Percentiles rank a stretch among this genome's conserved stretches.
Conservation (phyloP, 2,113 vertebrate species). For the Urocynchramus pylzowi region DNA sequence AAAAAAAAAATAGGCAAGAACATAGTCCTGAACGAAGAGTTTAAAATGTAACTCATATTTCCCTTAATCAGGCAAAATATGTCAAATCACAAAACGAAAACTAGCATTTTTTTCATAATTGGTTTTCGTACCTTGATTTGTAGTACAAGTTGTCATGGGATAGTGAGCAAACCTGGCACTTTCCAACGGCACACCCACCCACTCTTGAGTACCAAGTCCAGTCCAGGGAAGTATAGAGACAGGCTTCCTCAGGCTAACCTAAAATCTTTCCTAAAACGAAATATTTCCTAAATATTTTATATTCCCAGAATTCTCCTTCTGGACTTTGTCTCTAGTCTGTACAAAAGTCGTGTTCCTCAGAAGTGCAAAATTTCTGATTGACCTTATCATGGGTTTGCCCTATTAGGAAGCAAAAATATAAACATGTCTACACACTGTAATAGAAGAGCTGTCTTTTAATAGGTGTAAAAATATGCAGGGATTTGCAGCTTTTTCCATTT, state of each 20-base stretch:
- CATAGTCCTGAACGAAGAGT: not conserved
- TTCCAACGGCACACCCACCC: not conserved
- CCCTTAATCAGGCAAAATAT: not conserved
- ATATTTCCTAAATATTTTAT: not conserved
- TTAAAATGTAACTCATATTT: not conserved
- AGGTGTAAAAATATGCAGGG: not conserved
- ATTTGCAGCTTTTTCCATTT: not conserved
- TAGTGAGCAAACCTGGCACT: not conserved
- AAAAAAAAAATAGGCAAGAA: not conserved
- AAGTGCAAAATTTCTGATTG: not conserved
- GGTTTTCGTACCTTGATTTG: not conserved
- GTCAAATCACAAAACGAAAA: not conserved
- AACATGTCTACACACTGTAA: not conserved
- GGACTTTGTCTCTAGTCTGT: not conserved
- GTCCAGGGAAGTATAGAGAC: not conserved
- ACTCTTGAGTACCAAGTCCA: not conserved
- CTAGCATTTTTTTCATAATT: not conserved
- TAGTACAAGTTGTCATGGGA: not conserved
- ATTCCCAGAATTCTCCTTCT: not conserved
- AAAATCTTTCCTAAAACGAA: not conserved
- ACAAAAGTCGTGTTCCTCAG: not conserved
- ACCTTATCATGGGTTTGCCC: not conserved
- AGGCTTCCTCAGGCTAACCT: not conserved
- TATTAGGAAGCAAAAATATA: not conserved
- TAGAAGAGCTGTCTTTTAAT: not conserved